Evolutionary conservation across 2,113 vertebrate genomes (phyloP), one percentile per base, ranked within the genome.

Genomic region (Osmerus eperlanus): DNA sequence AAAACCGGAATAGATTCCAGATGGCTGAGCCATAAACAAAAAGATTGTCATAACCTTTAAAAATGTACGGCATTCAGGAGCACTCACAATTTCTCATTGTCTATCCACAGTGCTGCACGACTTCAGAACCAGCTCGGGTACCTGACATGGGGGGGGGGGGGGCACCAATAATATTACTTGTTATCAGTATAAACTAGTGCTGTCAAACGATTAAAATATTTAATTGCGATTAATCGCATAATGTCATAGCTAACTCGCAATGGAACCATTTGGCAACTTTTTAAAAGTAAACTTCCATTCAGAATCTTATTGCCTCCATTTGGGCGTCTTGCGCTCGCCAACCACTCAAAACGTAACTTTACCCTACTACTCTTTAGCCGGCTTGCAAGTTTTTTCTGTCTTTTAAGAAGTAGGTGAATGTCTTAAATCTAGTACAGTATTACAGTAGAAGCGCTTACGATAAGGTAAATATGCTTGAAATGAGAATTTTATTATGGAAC

Each of bases 11-110:
- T 89, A 62, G 75, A 84, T 89, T 90, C 89, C 90, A 91, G 89
- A 91, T 91, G 89, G 87, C 81, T 81, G 81, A 82, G 85, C 77
- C 80, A 90, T 89, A 89, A 91, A 91, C 90, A 90, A 90, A 89
- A 65, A 78, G 84, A 85, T 76, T 82, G 82, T 88, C 83, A 85
- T 87, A 89, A 89, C 85, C 80, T 81, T 76, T 84, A 89, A 87
- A 90, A 85, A 89, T 85, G 83, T 68, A 53, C 83, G 79, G 87
- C 81, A 87, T 89, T 83, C 83, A 77, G 81, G 77, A 85, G 82
- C 78, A 41, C 76, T 80, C 67, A 19, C 73, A 77, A 53, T 72
- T 75, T 65, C 55, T 8, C 60, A 72, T 69, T 80, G 65, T 84
- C 81, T 75, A 78, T 67, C 25, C 53, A 56, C 59, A 70, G 29